Conservation (phyloP, 2,113 vertebrate species). For the Urocolius indicus region DNA sequence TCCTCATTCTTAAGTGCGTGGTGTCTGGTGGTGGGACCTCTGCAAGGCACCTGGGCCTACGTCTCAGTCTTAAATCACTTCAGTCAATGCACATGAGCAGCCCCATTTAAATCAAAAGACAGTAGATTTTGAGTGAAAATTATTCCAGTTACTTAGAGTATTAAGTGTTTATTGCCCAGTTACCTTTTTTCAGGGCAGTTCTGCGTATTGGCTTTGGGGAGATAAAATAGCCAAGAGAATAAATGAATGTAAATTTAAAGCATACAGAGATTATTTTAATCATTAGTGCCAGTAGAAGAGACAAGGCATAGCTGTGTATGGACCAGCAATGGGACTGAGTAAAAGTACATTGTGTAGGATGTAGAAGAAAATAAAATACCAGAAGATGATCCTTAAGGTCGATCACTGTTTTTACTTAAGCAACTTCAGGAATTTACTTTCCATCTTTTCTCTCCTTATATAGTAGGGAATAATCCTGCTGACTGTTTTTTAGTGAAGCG, state of each 20-base stretch:
- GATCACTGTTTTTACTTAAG: background rate
- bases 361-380: background rate
- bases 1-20: background rate
- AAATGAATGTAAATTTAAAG: background rate
- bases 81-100: background rate
- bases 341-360: background rate
- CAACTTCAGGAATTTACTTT: constrained; percentile 30
- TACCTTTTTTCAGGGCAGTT: background rate
- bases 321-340: background rate
- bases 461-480: background rate
- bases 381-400: background rate
- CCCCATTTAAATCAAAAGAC: background rate
- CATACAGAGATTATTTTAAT: background rate
- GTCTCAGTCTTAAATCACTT: background rate
- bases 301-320: background rate
- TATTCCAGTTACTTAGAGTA: background rate
- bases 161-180: background rate
- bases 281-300: background rate
- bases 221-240: background rate
- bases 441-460: background rate
- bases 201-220: background rate
- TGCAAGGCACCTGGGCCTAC: background rate
- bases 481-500: background rate
- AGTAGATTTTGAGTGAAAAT: background rate
- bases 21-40: background rate